Evolutionary conservation across 2,888 invertebrate species (phyloP).

Genomic region (Notodonta dromedarius): DNA sequence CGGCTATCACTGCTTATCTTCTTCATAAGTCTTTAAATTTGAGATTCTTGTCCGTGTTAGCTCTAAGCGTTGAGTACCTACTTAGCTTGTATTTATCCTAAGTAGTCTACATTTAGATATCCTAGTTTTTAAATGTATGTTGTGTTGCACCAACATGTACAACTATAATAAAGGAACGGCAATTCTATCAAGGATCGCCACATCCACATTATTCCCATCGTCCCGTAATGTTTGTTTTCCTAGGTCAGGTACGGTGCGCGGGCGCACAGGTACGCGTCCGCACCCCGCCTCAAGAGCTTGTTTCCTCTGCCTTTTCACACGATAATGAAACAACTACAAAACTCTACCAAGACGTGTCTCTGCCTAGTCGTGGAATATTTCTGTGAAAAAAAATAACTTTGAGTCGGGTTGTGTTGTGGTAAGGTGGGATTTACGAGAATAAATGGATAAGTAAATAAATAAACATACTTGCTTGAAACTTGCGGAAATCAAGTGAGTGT

Average conservation of each 20-base stretch:
- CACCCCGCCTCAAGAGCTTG: constrained; percentile 58
- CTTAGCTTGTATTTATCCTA: too few relatives aligned
- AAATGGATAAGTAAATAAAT: constrained; percentile 23
- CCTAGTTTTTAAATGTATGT: too few relatives aligned
- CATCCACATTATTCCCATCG: constrained; percentile 53
- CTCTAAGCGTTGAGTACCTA: too few relatives aligned
- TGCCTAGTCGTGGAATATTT: constrained; percentile 33
- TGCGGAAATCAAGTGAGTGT: not conserved
- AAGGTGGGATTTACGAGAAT: constrained; percentile 21
- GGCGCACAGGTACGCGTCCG: constrained; percentile 68
- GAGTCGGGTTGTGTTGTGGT: constrained; percentile 29
- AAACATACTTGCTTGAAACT: constrained; percentile 6
- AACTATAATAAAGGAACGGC: not conserved
- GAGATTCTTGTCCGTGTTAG: too few relatives aligned
- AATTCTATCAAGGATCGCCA: not conserved
- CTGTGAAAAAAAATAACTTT: constrained; percentile 22
- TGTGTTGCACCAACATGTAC: too few relatives aligned
- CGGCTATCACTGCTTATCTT: too few relatives aligned
- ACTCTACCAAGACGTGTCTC: constrained; percentile 50
- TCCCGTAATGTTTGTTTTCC: constrained; percentile 75
- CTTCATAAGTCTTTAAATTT: too few relatives aligned
- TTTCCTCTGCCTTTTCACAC: constrained; percentile 70
- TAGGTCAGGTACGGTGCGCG: constrained; percentile 79
- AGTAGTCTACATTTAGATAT: too few relatives aligned
- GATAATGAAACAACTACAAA: constrained; percentile 73